A percentile compares a stretch with the other conserved stretches of the same genome.
Evolutionary conservation across 2,113 vertebrate species (phyloP).

Genomic region (Empidonax alnorum): DNA sequence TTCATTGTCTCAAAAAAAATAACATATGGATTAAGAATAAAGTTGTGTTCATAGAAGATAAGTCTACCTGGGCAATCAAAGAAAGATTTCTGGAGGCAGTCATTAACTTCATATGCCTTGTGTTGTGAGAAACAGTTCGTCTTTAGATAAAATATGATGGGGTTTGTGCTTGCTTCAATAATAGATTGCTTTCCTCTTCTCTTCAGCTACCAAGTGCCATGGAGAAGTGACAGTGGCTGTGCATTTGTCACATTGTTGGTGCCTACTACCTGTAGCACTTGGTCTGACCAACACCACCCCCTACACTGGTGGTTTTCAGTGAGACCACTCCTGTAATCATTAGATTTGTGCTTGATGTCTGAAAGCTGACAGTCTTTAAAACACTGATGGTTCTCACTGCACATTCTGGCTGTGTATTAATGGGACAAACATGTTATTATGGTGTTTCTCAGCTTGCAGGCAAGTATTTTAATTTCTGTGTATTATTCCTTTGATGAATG

Average conservation of each 20-base stretch:
- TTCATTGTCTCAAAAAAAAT: neutral
- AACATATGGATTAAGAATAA: neutral
- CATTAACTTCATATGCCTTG: neutral
- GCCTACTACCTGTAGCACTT: neutral
- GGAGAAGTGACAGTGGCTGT: neutral
- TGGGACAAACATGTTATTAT: slow-evolving; percentile 6
- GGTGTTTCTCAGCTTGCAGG: slow-evolving; percentile 46
- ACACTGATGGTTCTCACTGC: neutral
- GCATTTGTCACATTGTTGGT: neutral
- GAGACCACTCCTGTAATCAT: neutral
- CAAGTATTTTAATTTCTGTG: slow-evolving; percentile 52
- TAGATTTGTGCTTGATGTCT: neutral
- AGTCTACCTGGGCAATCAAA: neutral
- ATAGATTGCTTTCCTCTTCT: neutral
- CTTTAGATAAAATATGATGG: neutral
- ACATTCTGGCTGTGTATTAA: neutral
- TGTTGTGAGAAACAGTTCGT: neutral
- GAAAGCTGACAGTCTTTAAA: slow-evolving; percentile 13
- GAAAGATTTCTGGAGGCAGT: neutral
- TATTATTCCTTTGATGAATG: slow-evolving; percentile 24
- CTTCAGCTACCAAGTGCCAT: neutral
- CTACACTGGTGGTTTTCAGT: neutral
- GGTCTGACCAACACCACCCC: neutral
- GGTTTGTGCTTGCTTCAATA: neutral
- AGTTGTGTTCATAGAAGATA: neutral